phyloP scores from a whole-genome alignment of 2,113 vertebrate genomes.

The Silurus asotus region DNA sequence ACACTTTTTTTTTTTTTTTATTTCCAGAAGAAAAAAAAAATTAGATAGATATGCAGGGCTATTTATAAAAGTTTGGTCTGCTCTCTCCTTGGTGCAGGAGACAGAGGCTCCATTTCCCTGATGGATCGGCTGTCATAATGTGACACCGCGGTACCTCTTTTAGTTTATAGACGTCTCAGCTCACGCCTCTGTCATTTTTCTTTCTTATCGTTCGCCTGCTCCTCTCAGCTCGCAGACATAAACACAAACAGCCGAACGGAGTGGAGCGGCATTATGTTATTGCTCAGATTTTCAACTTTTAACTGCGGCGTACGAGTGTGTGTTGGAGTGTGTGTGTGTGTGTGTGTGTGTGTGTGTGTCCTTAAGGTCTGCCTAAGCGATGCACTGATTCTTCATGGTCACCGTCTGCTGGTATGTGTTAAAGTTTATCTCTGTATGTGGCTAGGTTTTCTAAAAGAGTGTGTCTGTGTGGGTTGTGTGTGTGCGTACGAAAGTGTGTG shows the following conservation, averaged over 20 bases:
- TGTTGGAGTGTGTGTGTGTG: slow-evolving; percentile 33
- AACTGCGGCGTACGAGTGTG: slow-evolving; percentile 6
- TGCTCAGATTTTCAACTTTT: slow-evolving; percentile 36
- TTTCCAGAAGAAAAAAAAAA: slow-evolving; percentile 46
- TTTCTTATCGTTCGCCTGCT: slow-evolving; percentile 61
- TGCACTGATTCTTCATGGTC: slow-evolving; percentile 36
- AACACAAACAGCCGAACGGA: slow-evolving; percentile 60
- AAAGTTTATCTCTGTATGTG: slow-evolving; percentile 33
- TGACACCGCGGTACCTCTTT: slow-evolving; percentile 73
- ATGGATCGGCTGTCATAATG: slow-evolving; percentile 83
- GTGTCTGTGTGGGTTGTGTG: slow-evolving; percentile 41
- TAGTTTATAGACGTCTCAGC: slow-evolving; percentile 76
- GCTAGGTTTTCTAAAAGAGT: slow-evolving; percentile 25
- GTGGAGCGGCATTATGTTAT: slow-evolving; percentile 53
- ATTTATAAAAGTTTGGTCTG: slow-evolving; percentile 75
- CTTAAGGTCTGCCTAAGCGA: slow-evolving; percentile 22
- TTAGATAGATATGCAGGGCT: slow-evolving; percentile 50
- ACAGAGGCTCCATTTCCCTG: slow-evolving; percentile 83
- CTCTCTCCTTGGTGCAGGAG: slow-evolving; percentile 77
- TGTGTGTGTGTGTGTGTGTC: slow-evolving; percentile 5
- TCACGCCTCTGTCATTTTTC: slow-evolving; percentile 64
- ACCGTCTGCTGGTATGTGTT: slow-evolving; percentile 32
- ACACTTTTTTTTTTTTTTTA: slow-evolving; percentile 64
- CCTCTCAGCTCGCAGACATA: slow-evolving; percentile 41
- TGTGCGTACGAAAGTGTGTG: slow-evolving; percentile 19